Conservation (phyloP, 2,797 vertebrate genomes). For the Acanthiza pusilla region DNA sequence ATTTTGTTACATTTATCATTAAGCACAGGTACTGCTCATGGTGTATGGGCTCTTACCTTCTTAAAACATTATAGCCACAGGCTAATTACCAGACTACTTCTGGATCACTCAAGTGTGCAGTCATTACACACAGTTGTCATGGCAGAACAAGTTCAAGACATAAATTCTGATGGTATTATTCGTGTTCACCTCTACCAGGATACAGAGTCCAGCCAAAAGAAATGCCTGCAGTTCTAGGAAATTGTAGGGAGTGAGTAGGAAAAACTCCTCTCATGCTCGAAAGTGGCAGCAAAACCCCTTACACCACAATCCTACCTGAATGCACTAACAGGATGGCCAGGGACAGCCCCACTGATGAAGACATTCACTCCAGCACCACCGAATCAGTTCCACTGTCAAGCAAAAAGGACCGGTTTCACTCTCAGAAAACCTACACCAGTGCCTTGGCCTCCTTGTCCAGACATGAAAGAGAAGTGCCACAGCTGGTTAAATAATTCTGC, state of each 20-base stretch:
- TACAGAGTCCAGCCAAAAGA: neutral
- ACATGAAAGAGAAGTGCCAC: constrained; percentile 54
- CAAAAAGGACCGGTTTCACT: neutral
- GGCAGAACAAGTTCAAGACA: neutral
- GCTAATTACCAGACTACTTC: neutral
- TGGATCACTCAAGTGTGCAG: neutral
- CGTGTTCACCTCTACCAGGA: neutral
- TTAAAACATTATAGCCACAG: neutral
- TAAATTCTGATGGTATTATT: neutral
- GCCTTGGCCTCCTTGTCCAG: constrained; percentile 7
- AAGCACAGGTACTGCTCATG: neutral
- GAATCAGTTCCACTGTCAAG: constrained; percentile 14
- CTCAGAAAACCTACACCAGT: constrained; percentile 32
- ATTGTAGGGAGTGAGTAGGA: neutral
- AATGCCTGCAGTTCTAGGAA: neutral
- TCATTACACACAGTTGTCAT: neutral
- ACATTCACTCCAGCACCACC: neutral
- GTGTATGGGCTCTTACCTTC: neutral
- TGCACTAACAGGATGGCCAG: neutral
- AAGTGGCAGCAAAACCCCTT: neutral
- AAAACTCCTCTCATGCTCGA: neutral
- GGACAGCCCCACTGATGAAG: neutral
- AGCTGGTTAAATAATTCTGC: constrained; percentile 56
- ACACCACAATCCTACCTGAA: neutral
- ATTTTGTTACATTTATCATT: neutral